Evolutionary conservation across 2,888 invertebrate species (phyloP).

Genomic region (Operophtera brumata): DNA sequence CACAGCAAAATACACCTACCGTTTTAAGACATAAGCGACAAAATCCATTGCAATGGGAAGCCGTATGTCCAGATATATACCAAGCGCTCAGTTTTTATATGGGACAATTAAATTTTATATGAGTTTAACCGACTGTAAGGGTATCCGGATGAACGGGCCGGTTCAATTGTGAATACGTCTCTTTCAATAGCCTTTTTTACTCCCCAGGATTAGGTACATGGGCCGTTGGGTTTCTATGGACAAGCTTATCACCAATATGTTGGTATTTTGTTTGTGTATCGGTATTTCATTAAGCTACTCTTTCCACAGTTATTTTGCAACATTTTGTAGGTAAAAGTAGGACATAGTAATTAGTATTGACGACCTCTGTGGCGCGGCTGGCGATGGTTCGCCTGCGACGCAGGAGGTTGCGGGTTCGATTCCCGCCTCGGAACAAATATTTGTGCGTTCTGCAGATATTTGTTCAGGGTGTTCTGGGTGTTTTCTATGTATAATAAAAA

Average conservation of each 20-base stretch:
- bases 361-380: too few relatives aligned
- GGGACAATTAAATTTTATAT: constrained; percentile 40
- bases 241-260: not conserved
- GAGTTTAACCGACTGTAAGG: constrained; percentile 36
- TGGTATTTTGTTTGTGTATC: not conserved
- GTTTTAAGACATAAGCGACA: not conserved
- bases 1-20: constrained; percentile 1
- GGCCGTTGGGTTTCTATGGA: not conserved
- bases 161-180: constrained; percentile 30
- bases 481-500: too few relatives aligned
- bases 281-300: not conserved
- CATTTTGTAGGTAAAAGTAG: too few relatives aligned
- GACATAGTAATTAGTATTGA: too few relatives aligned
- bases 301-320: too few relatives aligned
- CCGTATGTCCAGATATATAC: constrained; percentile 14
- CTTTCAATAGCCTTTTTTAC: constrained; percentile 8
- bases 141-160: constrained; percentile 22
- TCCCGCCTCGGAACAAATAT: too few relatives aligned
- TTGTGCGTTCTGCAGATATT: too few relatives aligned
- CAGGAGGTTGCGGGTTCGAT: too few relatives aligned
- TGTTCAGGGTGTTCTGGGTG: too few relatives aligned
- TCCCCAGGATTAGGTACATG: constrained; percentile 6
- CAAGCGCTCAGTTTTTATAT: constrained; percentile 34
- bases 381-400: too few relatives aligned
- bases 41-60: not conserved